phyloP scores from a whole-genome alignment of 2,113 vertebrate species.

The Irena cyanogastra region DNA sequence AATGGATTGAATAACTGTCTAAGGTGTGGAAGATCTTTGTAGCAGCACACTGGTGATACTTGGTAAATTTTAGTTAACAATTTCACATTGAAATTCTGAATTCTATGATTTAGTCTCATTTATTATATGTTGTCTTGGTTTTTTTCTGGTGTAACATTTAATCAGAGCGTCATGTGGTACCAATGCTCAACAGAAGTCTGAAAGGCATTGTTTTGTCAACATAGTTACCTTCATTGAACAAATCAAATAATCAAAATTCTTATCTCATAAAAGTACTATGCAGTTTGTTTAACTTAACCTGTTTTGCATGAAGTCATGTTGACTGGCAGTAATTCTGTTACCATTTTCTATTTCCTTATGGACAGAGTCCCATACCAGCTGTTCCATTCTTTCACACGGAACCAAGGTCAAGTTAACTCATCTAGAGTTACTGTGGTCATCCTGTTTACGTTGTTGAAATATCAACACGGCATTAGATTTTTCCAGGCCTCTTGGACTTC shows the following conservation, averaged over 20 bases:
- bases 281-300: conserved; percentile 11
- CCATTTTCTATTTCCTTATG: conserved; percentile 20
- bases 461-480: neutral
- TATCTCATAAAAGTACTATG: neutral
- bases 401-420: conserved; percentile 22
- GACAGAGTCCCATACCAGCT: neutral
- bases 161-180: neutral
- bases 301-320: conserved; percentile 25
- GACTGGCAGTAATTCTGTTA: neutral
- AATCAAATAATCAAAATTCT: conserved; percentile 2
- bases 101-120: neutral
- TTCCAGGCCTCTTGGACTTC: neutral
- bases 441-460: conserved; percentile 6
- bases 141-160: neutral
- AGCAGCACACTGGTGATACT: neutral
- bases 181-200: neutral
- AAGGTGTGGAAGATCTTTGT: neutral
- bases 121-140: neutral
- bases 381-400: conserved; percentile 2
- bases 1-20: neutral
- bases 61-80: neutral
- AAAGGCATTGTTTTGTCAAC: conserved; percentile 22
- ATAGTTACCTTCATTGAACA: conserved; percentile 24
- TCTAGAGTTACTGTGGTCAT: conserved; percentile 13
- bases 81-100: neutral